Evolutionary conservation across 2,113 vertebrate species (phyloP).

Genomic region (Calidris pugnax): DNA sequence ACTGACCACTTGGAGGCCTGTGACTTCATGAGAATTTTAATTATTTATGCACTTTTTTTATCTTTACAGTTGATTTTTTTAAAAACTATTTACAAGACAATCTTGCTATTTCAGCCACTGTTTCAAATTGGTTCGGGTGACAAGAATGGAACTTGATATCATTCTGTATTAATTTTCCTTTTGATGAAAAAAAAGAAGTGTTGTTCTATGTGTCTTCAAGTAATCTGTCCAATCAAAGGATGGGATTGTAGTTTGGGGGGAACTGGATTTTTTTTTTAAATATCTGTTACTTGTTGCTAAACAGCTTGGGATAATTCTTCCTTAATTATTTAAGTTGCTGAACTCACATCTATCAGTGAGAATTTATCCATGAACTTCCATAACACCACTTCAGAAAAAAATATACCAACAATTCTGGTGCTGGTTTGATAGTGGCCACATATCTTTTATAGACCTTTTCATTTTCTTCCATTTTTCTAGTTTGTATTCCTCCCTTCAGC

Average conservation of each 20-base stretch:
- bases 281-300: not conserved
- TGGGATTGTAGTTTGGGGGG: not conserved
- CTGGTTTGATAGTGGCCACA: not conserved
- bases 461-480: not conserved
- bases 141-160: not conserved
- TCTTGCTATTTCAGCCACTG: not conserved
- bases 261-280: not conserved
- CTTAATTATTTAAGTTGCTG: not conserved
- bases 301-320: not conserved
- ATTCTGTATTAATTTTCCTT: not conserved
- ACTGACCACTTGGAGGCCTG: not conserved
- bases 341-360: not conserved
- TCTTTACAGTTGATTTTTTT: not conserved
- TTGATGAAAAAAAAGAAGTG: not conserved
- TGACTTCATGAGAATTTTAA: not conserved
- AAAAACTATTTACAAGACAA: not conserved
- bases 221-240: not conserved
- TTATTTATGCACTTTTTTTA: not conserved
- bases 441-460: not conserved
- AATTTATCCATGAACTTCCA: not conserved
- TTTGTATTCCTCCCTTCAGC: not conserved
- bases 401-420: not conserved
- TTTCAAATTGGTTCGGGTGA: not conserved
- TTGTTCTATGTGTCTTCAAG: not conserved
- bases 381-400: not conserved